Evolutionary conservation across 2,888 invertebrate genomes (phyloP).

Genomic region (Eumacrocentrus americanus): DNA sequence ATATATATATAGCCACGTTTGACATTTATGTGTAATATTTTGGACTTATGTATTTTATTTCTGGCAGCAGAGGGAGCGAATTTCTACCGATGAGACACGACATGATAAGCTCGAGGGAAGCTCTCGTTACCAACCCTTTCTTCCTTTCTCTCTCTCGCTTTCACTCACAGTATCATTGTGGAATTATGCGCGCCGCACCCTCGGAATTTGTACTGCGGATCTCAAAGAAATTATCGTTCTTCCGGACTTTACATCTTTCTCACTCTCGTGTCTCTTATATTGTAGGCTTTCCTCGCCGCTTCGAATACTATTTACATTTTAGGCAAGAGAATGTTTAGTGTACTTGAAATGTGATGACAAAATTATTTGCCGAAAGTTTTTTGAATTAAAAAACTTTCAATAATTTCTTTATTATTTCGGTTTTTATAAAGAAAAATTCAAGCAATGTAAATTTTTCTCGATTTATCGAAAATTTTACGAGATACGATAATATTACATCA

Average conservation of each 20-base stretch:
- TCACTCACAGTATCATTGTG: conserved; percentile 31
- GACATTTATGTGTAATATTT: conserved; percentile 17
- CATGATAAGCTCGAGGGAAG: conserved; percentile 50
- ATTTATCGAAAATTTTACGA: no score
- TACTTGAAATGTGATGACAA: no score
- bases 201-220: conserved; percentile 34
- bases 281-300: no score
- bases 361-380: no score
- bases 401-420: no score
- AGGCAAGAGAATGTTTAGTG: no score
- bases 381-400: no score
- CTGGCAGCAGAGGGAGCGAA: conserved; percentile 20
- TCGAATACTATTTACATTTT: no score
- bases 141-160: conserved; percentile 16
- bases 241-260: conserved; percentile 6
- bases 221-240: conserved; percentile 33
- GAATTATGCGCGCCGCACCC: conserved; percentile 45
- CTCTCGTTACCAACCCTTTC: conserved; percentile 49
- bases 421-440: no score
- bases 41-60: neutral
- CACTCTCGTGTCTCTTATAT: conserved; percentile 4
- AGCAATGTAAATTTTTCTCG: no score
- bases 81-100: no score
- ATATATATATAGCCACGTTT: conserved; percentile 3
- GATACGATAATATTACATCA: no score